Base-by-base conservation (phyloP, 2,113 vertebrate genomes). In the Mionectes macconnelli region DNA sequence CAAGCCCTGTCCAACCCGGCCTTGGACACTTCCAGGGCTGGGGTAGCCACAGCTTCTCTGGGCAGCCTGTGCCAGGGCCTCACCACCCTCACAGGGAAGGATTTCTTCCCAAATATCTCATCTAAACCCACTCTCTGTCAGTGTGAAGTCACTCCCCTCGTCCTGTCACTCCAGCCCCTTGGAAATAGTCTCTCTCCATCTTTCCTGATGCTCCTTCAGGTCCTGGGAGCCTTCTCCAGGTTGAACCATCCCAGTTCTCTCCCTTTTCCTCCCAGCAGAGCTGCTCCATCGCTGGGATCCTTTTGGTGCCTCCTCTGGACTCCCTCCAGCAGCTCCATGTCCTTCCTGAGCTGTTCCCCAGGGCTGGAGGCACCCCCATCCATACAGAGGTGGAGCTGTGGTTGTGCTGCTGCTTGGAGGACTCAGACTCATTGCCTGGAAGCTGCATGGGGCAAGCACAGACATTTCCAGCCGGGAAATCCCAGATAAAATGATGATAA, bases 311-410 rank as follows among this genome's bases (percentile, higher is more conserved):
- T 56, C 18, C 49, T 15, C 63, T 27, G 75, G 56, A 27, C 57
- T 52, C 3, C 0, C 21, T 59, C 31, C 31, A 9, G 7, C 73
- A 37, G 8, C 17, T 10, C 53, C 44, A 14, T 0, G 4, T 68
- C 6, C 10, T 13, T 23, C 5, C 37, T 13, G 27, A 14, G 63
- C 84, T 13, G 62, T 3, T 4, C 12, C 50, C 59, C 35, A 33
- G 66, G 6, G 53, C 53, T 69, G 66, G 9, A 5, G 15, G 55
- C 35, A 15, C 69, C 2, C 33, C 56, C 21, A 7, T 5, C 69
- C 14, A 2, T 1, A 2, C 2, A 14, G 47, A 59, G 37, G 24
- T 9, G 11, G 42, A 72, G 52, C 4, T 25, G 31, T 1, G 57
- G 25, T 15, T 68, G 53, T 59, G 77, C 25, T 79, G 28, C 39